Base-by-base conservation (phyloP, 1,140 invertebrate species). In the Drosophila jambulina region DNA sequence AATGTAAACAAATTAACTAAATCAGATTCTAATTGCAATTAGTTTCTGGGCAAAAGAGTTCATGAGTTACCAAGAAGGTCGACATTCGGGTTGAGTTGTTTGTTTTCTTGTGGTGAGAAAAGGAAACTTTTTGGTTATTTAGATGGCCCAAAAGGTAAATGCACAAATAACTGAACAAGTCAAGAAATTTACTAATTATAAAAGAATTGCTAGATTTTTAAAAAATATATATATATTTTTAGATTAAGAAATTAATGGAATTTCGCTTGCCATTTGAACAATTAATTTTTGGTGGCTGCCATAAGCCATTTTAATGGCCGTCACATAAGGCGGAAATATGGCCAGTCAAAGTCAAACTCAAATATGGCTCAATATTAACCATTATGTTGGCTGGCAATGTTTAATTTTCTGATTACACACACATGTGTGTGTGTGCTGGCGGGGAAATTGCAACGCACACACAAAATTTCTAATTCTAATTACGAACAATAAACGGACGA, bases 391-490 rank as follows among this genome's bases (percentile, higher is more conserved):
- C 43, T 51, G 67, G 57, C 75, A 85, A 65, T 86, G 82, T 85
- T 85, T 85, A 85, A 77, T 75, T 85, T 85, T 85, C 43, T 70
- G 74, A 65, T 85, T 85, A 82, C 78, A 64, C 77, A 77, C 78
- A 85, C 78, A 68, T 85, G 77, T 53, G 63, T 60, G 68, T 59
- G 43, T 58, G 65, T 67, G 72, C 68, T n/a, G 60, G 53, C 29
- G 59, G 69, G 69, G 45, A 72, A 74, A 74, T 74, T 69, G 78
- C 78, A 81, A 51, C 78, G 67, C 63, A 85, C 78, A 84, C 82
- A 84, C 68, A 78, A 85, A 85, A 82, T 85, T 85, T 85, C 82
- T 82, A 86, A 86, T 86, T 82, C 82, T 86, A 86, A 86, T 86
- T 86, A 82, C 75, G 78, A 79, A 76, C 82, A 86, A 87, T 86